Conservation (phyloP, 2,113 vertebrate genomes). For the Bufo gargarizans region DNA sequence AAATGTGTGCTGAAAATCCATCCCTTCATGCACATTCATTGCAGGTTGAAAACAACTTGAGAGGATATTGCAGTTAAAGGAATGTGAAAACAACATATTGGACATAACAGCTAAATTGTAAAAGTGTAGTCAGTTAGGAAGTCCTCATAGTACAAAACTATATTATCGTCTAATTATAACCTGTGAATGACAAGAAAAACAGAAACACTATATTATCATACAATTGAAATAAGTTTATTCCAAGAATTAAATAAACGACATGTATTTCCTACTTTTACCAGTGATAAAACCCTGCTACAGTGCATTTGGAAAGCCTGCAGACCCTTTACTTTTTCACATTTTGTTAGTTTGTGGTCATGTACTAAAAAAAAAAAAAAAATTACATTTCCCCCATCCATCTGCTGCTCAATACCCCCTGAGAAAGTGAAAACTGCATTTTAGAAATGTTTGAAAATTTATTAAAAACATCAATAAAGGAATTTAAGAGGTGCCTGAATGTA, state of each 20-base stretch:
- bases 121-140: not conserved
- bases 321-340: too few species aligned
- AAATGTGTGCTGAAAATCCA: not conserved
- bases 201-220: not conserved
- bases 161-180: not conserved
- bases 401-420: too few species aligned
- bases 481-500: too few species aligned
- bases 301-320: too few species aligned
- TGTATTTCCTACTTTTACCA: too few species aligned
- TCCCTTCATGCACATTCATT: slow-evolving; percentile 13
- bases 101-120: not conserved
- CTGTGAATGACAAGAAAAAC: not conserved
- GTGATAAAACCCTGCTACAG: too few species aligned
- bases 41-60: slow-evolving; percentile 14
- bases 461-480: too few species aligned
- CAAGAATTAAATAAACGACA: not conserved
- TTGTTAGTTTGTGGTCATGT: too few species aligned
- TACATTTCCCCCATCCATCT: too few species aligned
- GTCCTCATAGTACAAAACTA: not conserved
- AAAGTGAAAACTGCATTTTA: too few species aligned
- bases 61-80: not conserved
- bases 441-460: too few species aligned
- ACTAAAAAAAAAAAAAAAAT: too few species aligned
- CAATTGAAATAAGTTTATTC: not conserved
- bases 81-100: not conserved